Evolutionary conservation across 1,140 invertebrate genomes (phyloP).

Genomic region (Lordiphosa stackelbergi): DNA sequence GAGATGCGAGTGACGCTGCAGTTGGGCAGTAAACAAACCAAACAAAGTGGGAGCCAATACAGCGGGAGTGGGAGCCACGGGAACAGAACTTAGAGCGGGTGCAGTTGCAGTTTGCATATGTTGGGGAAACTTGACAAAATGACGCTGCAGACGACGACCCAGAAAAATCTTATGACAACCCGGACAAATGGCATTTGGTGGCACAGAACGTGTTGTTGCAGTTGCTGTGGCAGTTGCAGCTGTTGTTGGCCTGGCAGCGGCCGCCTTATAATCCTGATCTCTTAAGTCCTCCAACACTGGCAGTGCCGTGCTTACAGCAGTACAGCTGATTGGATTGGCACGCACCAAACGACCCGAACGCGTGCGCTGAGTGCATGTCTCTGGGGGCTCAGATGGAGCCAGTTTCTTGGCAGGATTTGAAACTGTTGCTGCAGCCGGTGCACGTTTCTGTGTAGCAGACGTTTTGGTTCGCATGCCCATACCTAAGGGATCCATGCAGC

Average conservation of each 20-base stretch:
- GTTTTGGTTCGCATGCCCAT: slow-evolving; percentile 48
- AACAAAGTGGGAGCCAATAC: slow-evolving; percentile 43
- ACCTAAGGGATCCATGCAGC: slow-evolving; percentile 51
- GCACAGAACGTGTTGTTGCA: slow-evolving; percentile 34
- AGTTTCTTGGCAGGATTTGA: background rate
- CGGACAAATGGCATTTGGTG: slow-evolving; percentile 60
- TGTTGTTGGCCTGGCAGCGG: slow-evolving; percentile 5
- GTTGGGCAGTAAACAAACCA: slow-evolving; percentile 52
- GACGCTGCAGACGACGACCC: slow-evolving; percentile 61
- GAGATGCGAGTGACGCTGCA: slow-evolving; percentile 57
- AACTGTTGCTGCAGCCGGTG: background rate
- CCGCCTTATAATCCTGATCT: slow-evolving; percentile 52
- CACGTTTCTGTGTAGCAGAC: slow-evolving; percentile 22
- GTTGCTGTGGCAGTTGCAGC: background rate
- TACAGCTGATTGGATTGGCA: slow-evolving; percentile 28
- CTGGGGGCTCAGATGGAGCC: slow-evolving; percentile 1
- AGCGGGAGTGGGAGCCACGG: background rate
- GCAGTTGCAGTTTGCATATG: slow-evolving; percentile 46
- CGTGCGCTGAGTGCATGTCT: slow-evolving; percentile 31
- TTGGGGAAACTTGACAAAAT: slow-evolving; percentile 68
- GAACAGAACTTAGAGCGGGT: background rate
- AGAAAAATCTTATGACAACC: slow-evolving; percentile 71
- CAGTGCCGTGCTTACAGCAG: slow-evolving; percentile 13
- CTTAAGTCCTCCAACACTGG: slow-evolving; percentile 43
- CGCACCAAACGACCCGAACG: slow-evolving; percentile 53